These are phyloP conservation scores for Orchesellides sinensis DNA, from an alignment of 2,888 invertebrate genomes.

Conservation along the genomic window DNA sequence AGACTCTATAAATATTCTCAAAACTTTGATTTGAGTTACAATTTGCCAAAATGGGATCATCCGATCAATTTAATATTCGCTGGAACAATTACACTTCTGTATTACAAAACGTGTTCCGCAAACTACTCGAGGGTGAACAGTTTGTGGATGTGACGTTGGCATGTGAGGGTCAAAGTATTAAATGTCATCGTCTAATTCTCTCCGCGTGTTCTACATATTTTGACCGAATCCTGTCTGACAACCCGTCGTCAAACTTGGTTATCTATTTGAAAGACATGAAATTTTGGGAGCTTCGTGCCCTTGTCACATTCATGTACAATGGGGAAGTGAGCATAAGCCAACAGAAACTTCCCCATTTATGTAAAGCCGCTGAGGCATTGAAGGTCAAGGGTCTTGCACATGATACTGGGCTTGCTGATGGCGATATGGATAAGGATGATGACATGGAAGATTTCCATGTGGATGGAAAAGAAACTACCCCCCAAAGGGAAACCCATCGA, in stretches of 20 bases:
- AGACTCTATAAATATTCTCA: too few relatives aligned
- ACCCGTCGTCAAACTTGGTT: constrained; percentile 82
- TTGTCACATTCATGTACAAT: constrained; percentile 94
- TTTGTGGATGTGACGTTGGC: constrained; percentile 94
- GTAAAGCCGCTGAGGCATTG: constrained; percentile 89
- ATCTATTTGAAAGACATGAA: constrained; percentile 90
- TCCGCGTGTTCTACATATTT: constrained; percentile 92
- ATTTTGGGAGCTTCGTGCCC: constrained; percentile 89
- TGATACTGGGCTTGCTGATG: constrained; percentile 60
- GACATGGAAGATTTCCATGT: constrained; percentile 64
- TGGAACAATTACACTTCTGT: constrained; percentile 91
- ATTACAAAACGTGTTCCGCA: constrained; percentile 87
- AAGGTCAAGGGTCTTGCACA: constrained; percentile 85
- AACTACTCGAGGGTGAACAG: constrained; percentile 86
- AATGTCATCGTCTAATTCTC: constrained; percentile 86
- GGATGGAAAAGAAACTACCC: constrained; percentile 30
- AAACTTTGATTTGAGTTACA: too few relatives aligned
- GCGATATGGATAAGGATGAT: constrained; percentile 61
- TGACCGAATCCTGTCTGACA: constrained; percentile 85
- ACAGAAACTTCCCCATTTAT: constrained; percentile 87
- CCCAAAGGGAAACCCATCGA: constrained; percentile 26
- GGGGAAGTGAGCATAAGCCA: constrained; percentile 93
- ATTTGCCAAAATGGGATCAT: constrained; percentile 38
- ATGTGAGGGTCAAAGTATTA: constrained; percentile 89
- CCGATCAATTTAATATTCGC: constrained; percentile 79